A percentile compares a stretch with the other conserved stretches of the same genome.
Evolutionary conservation across 2,797 vertebrate genomes (phyloP).

Genomic region (Borostomias antarcticus): DNA sequence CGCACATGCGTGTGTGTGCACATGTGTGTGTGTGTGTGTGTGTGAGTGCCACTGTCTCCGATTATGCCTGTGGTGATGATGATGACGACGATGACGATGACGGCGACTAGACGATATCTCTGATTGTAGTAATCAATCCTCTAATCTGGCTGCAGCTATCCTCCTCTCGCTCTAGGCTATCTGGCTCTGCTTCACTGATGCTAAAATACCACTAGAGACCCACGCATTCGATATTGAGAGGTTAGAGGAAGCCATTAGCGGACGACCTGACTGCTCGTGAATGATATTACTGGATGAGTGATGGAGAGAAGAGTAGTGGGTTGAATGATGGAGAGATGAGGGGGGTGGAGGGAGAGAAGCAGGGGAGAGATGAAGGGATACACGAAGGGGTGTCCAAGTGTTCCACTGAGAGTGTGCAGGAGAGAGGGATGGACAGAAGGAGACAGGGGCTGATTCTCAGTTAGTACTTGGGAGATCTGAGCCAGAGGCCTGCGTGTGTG

Average conservation of each 20-base stretch:
- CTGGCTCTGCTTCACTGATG: too few species aligned
- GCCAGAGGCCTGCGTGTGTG: too few species aligned
- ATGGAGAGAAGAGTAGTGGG: too few species aligned
- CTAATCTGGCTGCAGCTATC: too few species aligned
- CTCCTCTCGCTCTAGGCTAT: too few species aligned
- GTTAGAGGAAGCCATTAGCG: constrained; percentile 20
- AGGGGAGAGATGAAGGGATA: constrained; percentile 51
- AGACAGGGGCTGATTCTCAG: too few species aligned
- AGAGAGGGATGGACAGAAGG: constrained; percentile 19
- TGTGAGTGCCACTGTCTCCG: background rate
- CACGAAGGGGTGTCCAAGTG: constrained; percentile 33
- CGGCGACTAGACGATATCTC: too few species aligned
- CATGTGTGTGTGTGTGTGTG: constrained; percentile 38
- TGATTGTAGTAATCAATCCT: too few species aligned
- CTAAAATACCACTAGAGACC: background rate
- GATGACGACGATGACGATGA: too few species aligned
- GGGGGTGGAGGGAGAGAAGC: constrained; percentile 52
- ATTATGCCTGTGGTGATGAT: too few species aligned
- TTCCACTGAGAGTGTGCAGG: background rate
- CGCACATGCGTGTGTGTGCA: background rate
- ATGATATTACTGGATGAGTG: constrained; percentile 31
- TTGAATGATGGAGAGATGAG: constrained; percentile 11
- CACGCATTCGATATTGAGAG: background rate
- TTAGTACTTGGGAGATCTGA: too few species aligned
- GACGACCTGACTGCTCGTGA: constrained; percentile 19